Conservation (phyloP, 2,113 vertebrate species). For the Synchiropus splendidus region DNA sequence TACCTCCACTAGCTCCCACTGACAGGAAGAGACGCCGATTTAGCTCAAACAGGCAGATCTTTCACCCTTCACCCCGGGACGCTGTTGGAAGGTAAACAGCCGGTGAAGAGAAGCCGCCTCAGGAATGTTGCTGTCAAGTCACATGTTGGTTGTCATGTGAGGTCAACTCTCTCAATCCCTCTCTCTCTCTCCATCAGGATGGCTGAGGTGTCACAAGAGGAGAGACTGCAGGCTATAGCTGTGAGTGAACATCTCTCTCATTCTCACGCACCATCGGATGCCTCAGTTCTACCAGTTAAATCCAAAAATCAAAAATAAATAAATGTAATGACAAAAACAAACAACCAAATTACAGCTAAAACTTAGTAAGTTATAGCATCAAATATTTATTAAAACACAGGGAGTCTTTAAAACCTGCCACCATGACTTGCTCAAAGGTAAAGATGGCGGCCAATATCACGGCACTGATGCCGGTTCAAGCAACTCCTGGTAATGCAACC, state of each 20-base stretch:
- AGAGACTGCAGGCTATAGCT: conserved; percentile 68
- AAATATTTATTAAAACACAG: no score
- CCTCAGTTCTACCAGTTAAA: no score
- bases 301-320: no score
- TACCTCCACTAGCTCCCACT: conserved; percentile 27
- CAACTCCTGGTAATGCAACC: no score
- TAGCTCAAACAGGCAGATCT: conserved; percentile 25
- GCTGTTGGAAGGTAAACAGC: conserved; percentile 17
- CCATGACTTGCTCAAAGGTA: no score
- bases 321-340: no score
- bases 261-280: background rate
- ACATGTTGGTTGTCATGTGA: conserved; percentile 8
- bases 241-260: conserved; percentile 42
- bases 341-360: no score
- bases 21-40: conserved; percentile 32
- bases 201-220: conserved; percentile 71
- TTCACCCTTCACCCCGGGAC: conserved; percentile 29
- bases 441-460: no score
- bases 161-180: conserved; percentile 1
- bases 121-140: background rate
- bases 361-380: no score
- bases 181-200: conserved; percentile 48
- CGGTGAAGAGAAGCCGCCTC: no score
- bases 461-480: no score
- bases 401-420: no score